Evolutionary conservation across 2,113 vertebrate species (phyloP).

Genomic region (Thunnus maccoyii): DNA sequence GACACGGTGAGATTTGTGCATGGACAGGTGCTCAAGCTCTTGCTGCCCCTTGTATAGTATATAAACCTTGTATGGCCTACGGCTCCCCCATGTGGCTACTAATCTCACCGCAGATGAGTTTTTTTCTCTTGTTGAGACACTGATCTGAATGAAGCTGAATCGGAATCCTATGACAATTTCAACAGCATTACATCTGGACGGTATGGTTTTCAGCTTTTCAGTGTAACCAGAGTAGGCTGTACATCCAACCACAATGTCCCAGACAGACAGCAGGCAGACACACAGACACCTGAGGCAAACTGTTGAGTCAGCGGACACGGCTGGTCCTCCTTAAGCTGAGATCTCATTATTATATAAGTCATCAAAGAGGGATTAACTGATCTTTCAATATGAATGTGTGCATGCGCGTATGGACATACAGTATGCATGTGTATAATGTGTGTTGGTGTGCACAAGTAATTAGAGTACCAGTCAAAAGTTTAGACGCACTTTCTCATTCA

Average conservation of each 20-base stretch:
- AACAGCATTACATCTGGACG: not conserved
- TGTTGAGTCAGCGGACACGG: constrained; percentile 52
- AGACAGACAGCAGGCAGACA: constrained; percentile 12
- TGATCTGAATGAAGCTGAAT: not conserved
- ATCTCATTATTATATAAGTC: constrained; percentile 62
- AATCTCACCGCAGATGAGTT: constrained; percentile 8
- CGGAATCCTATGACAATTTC: not conserved
- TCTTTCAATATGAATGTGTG: constrained; percentile 33
- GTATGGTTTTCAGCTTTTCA: not conserved
- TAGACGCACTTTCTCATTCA: no score
- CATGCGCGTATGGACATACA: not conserved
- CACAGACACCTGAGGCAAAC: constrained; percentile 48
- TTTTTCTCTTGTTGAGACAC: not conserved
- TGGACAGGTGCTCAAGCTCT: constrained; percentile 50
- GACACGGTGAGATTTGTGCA: constrained; percentile 63
- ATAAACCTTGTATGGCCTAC: constrained; percentile 6
- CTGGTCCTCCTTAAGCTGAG: constrained; percentile 34
- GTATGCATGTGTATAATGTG: not conserved
- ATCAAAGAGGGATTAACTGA: constrained; percentile 45
- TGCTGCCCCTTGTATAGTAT: not conserved
- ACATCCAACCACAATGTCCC: not conserved
- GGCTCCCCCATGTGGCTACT: constrained; percentile 65
- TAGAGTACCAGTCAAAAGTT: no score
- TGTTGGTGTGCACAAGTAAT: not conserved
- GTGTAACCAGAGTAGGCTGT: not conserved